Percentiles rank a stretch among this genome's conserved stretches.
These are phyloP conservation scores for Protophormia terraenovae DNA, from an alignment of 2,888 invertebrate genomes.

Conservation along the genomic window DNA sequence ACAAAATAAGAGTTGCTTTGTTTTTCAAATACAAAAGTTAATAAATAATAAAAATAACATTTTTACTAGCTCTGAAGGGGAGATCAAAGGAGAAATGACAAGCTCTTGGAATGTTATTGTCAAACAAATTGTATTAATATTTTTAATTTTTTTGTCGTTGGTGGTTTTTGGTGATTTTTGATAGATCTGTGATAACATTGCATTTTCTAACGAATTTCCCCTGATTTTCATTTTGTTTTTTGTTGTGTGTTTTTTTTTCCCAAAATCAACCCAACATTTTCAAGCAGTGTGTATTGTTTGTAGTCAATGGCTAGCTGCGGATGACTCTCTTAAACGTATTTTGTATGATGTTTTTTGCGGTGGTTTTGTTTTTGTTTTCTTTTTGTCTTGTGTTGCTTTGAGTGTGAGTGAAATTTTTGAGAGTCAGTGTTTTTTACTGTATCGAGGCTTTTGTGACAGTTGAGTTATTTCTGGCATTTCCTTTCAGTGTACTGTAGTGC, in stretches of 20 bases:
- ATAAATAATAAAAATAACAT: slow-evolving; percentile 23
- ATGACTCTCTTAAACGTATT: slow-evolving; percentile 42
- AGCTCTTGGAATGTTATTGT: slow-evolving; percentile 51
- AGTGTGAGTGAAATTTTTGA: slow-evolving; percentile 56
- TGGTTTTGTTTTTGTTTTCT: slow-evolving; percentile 41
- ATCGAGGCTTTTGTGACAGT: slow-evolving; percentile 65
- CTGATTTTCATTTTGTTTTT: too few relatives aligned
- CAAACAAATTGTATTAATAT: not conserved
- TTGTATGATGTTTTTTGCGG: slow-evolving; percentile 54
- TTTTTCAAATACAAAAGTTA: slow-evolving; percentile 4
- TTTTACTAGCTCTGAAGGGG: not conserved
- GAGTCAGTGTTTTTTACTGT: slow-evolving; percentile 50
- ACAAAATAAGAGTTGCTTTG: not conserved
- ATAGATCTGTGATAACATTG: slow-evolving; percentile 24
- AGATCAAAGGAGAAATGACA: slow-evolving; percentile 23
- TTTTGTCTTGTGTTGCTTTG: slow-evolving; percentile 25
- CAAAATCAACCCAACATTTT: not conserved
- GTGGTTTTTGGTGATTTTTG: not conserved
- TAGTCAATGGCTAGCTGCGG: too few relatives aligned
- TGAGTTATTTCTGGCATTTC: slow-evolving; percentile 68
- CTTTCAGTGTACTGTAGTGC: slow-evolving; percentile 65
- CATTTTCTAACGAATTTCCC: slow-evolving; percentile 32
- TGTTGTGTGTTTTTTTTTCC: too few relatives aligned
- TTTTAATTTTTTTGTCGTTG: not conserved
- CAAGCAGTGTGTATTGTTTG: not conserved